A percentile compares a stretch with the other conserved stretches of the same genome.
phyloP scores from a whole-genome alignment of 2,888 invertebrate genomes.

The Plagodis dolabraria region DNA sequence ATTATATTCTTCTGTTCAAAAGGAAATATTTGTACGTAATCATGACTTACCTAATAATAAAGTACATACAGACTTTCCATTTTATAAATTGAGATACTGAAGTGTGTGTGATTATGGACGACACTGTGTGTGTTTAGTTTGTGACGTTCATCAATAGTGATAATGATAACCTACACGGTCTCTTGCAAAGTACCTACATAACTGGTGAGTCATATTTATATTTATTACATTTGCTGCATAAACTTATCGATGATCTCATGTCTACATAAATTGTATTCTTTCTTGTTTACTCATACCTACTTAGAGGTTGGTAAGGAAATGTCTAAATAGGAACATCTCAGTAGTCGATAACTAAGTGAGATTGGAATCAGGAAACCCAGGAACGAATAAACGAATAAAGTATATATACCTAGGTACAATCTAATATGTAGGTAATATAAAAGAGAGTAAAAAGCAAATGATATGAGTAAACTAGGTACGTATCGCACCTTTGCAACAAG shows the following conservation, averaged over 20 bases:
- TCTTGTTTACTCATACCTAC: conserved; percentile 40
- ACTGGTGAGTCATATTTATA: conserved; percentile 84
- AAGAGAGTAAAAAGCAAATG: too few relatives aligned
- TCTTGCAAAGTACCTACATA: conserved; percentile 62
- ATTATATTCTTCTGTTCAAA: conserved; percentile 27
- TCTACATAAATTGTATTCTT: conserved; percentile 50
- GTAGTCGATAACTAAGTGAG: too few relatives aligned
- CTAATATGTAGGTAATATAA: too few relatives aligned
- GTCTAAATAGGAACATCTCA: too few relatives aligned
- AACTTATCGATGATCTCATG: conserved; percentile 81
- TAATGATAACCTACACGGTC: conserved; percentile 76
- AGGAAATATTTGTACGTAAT: conserved; percentile 17
- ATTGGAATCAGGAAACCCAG: too few relatives aligned
- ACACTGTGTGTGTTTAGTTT: conserved; percentile 52
- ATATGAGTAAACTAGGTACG: too few relatives aligned
- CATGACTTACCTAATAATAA: conserved; percentile 11
- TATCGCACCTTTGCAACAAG: too few relatives aligned
- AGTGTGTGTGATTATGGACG: conserved; percentile 51
- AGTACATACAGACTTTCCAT: conserved; percentile 5
- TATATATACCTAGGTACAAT: too few relatives aligned
- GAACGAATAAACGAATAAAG: too few relatives aligned
- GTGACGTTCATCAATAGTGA: conserved; percentile 73
- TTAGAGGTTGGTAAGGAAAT: background rate
- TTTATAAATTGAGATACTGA: conserved; percentile 45
- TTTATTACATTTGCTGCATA: conserved; percentile 80